Percentiles rank a stretch among this genome's conserved stretches.
Conservation (phyloP, 2,797 vertebrate species). For the Sebastes steindachneri region DNA sequence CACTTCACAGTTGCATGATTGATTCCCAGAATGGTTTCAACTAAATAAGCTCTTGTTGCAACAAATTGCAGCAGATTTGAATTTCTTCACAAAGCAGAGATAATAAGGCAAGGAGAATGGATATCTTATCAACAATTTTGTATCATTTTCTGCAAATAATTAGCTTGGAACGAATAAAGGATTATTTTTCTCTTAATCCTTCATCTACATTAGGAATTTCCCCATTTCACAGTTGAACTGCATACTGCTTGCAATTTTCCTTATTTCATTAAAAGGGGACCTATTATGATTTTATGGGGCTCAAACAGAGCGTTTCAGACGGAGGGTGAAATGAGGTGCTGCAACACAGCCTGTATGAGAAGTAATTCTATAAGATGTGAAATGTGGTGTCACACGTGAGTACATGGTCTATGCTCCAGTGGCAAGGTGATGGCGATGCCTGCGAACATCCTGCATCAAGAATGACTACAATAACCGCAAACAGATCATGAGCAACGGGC, state of each 20-base stretch:
- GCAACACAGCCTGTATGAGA: background rate
- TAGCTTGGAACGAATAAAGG: slow-evolving; percentile 10
- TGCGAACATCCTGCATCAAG: background rate
- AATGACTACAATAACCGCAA: slow-evolving; percentile 20
- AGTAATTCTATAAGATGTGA: background rate
- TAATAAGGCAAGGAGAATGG: slow-evolving; percentile 16
- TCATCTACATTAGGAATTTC: slow-evolving; percentile 3
- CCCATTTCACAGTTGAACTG: background rate
- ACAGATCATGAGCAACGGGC: slow-evolving; percentile 32
- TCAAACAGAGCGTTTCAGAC: background rate
- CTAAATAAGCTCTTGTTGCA: slow-evolving; percentile 38
- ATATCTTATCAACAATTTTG: slow-evolving; percentile 30
- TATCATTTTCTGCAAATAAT: slow-evolving; percentile 37
- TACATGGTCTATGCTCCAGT: background rate
- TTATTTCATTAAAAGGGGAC: background rate
- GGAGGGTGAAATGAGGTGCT: background rate
- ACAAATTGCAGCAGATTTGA: slow-evolving; percentile 34
- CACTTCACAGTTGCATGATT: slow-evolving; percentile 27
- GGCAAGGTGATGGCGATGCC: slow-evolving; percentile 3
- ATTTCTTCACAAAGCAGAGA: slow-evolving; percentile 34
- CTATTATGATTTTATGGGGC: background rate
- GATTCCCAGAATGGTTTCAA: slow-evolving; percentile 24
- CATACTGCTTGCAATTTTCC: background rate
- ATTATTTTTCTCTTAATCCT: slow-evolving; percentile 27
- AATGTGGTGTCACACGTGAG: slow-evolving; percentile 2